These are phyloP conservation scores for Tiliqua scincoides DNA, from an alignment of 2,113 vertebrate genomes.

Conservation along the genomic window DNA sequence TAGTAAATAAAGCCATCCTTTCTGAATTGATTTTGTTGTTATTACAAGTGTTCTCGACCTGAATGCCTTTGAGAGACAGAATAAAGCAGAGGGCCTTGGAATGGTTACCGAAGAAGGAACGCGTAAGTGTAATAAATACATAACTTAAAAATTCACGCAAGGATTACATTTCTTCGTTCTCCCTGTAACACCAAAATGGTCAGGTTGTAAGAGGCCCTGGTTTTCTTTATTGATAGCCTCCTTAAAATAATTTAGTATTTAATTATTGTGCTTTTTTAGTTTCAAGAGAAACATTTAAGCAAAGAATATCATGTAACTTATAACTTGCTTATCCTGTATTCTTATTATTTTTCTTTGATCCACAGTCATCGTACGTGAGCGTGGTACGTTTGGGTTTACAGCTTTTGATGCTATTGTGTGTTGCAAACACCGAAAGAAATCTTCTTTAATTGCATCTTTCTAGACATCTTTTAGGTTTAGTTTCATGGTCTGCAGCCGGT, in stretches of 20 bases:
- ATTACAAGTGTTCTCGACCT: conserved; percentile 91
- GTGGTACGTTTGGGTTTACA: conserved; percentile 86
- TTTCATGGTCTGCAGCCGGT: conserved; percentile 67
- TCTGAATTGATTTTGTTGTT: conserved; percentile 43
- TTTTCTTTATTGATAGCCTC: conserved; percentile 40
- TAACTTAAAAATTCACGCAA: conserved; percentile 41
- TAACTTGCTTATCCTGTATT: conserved; percentile 87
- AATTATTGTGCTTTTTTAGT: conserved; percentile 42
- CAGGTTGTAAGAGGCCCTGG: conserved; percentile 23
- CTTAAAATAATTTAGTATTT: conserved; percentile 26
- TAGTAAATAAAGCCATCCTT: conserved; percentile 29
- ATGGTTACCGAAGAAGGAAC: conserved; percentile 99
- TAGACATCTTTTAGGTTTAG: conserved; percentile 61
- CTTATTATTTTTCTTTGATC: conserved; percentile 76
- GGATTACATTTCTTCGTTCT: conserved; percentile 46
- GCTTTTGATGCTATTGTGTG: conserved; percentile 64
- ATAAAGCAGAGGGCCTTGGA: conserved; percentile 98
- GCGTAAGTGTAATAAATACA: conserved; percentile 84
- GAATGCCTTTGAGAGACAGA: conserved; percentile 98
- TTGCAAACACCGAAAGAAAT: conserved; percentile 67
- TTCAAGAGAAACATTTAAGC: conserved; percentile 55
- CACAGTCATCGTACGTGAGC: conserved; percentile 99
- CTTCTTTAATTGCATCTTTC: conserved; percentile 66
- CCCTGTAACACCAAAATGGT: conserved; percentile 41
- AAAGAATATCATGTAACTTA: conserved; percentile 67